These are phyloP conservation scores for Pteria penguin DNA, from an alignment of 2,888 invertebrate species.

Conservation along the genomic window DNA sequence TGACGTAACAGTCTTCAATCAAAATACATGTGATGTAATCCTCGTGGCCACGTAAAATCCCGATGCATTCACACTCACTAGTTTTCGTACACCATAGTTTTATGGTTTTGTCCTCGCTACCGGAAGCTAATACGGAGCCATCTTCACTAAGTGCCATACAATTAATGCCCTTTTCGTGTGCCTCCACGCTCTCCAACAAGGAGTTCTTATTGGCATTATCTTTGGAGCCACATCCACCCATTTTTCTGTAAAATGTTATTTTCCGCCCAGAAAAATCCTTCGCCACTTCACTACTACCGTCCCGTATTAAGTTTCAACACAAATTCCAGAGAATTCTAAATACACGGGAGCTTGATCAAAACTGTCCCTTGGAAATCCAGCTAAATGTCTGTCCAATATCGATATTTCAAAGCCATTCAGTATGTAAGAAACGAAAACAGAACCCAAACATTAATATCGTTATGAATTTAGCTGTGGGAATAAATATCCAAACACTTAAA, in stretches of 20 bases:
- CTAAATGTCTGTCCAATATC: no score
- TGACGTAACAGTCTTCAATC: conserved; percentile 80
- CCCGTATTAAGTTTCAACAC: no score
- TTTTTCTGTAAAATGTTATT: conserved; percentile 30
- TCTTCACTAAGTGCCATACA: conserved; percentile 82
- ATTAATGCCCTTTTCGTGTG: conserved; percentile 81
- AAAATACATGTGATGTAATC: conserved; percentile 81
- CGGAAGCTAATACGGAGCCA: conserved; percentile 81
- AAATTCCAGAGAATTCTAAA: not conserved
- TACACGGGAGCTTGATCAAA: no score
- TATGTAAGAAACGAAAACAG: no score
- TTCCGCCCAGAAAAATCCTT: no score
- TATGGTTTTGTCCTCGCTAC: conserved; percentile 81
- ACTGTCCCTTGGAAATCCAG: no score
- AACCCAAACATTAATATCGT: no score
- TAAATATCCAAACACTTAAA: not conserved
- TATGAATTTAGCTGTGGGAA: no score
- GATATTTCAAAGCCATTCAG: no score
- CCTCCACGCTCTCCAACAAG: conserved; percentile 74
- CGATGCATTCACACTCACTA: conserved; percentile 80
- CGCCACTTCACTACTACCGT: no score
- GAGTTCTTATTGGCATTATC: conserved; percentile 59
- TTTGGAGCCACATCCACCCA: conserved; percentile 72
- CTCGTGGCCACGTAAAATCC: conserved; percentile 80
- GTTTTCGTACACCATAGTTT: conserved; percentile 81